These are phyloP conservation scores for Drosophila longiperda DNA, from an alignment of 2,888 invertebrate species.

Conservation along the genomic window DNA sequence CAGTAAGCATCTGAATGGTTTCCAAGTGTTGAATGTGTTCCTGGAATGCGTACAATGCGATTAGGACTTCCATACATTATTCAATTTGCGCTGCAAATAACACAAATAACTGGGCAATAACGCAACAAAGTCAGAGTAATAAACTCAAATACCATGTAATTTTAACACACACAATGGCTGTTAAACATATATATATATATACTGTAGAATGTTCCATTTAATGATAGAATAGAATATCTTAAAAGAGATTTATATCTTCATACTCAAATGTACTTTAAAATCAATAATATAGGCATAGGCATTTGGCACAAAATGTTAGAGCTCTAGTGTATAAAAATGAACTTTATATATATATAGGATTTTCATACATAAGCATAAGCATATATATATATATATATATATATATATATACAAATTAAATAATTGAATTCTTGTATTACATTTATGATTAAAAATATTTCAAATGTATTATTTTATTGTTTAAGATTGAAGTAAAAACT, in stretches of 20 bases:
- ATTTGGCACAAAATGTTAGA: background rate
- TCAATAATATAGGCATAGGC: background rate
- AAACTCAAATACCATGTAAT: conserved; percentile 5
- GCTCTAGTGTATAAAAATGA: background rate
- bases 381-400: background rate
- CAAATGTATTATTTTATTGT: too few species aligned
- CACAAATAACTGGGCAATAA: conserved; percentile 17
- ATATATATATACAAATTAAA: background rate
- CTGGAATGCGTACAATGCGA: conserved; percentile 47
- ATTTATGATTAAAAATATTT: background rate
- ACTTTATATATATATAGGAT: background rate
- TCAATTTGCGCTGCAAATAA: conserved; percentile 59
- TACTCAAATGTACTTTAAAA: background rate
- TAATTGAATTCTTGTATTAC: background rate
- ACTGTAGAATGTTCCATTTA: background rate
- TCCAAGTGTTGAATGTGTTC: conserved; percentile 19
- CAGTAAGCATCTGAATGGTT: conserved; percentile 18
- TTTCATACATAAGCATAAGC: too few species aligned
- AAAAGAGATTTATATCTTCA: background rate
- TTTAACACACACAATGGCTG: conserved; percentile 4
- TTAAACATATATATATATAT: background rate
- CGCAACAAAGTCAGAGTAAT: conserved; percentile 12
- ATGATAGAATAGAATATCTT: background rate
- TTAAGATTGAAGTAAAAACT: too few species aligned
- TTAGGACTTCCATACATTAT: conserved; percentile 59